Evolutionary conservation across 2,888 invertebrate genomes (phyloP), one percentile per base, ranked within the genome.

Genomic region (Parochlus steinenii): DNA sequence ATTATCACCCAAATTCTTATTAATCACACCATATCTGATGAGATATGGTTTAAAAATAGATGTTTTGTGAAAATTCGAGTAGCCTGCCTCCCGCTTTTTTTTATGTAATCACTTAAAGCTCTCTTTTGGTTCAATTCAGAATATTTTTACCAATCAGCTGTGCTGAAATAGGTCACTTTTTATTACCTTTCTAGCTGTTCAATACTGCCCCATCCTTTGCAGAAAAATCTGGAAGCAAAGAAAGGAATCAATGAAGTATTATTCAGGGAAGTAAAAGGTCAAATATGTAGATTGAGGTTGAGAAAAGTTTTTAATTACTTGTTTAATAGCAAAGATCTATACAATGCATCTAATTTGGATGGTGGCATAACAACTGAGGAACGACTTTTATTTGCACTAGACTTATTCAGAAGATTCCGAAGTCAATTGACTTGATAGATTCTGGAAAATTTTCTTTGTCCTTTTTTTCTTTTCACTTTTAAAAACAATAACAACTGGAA

Each of bases 161-260:
- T n/a, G n/a, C n/a, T n/a, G n/a, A n/a, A n/a, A n/a, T n/a, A n/a
- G n/a, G n/a, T n/a, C 40, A 37, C 18, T 34, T 30, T 24, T 22
- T 41, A 46, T 53, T 58, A 82, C 89, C 79, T 78, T 60, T 78
- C 74, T 39, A 97, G 65, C 56, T 83, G 81, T 48, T 89, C 83
- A 16, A 93, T 87, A 52, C 81, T 77, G 5, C 95, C 95, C 95
- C 95, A 97, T 48, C 93, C 93, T 65, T 87, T 2, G 82, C 85
- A 17, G 10, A 12, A 11, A 2, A 33, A 26, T 11, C 19, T 29
- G 4, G 11, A 8, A 6, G 14, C 5, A 7, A 29, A 16, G 14
- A 6, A 16, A 18, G 6, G 16, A 12, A 10, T 23, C 7, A 16
- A 7, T 15, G 10, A 14, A 14, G 10, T 16, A 14, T 7, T 11